These are phyloP conservation scores for Pycnomerus fuliginosus DNA, from an alignment of 2,888 invertebrate genomes.

Conservation along the genomic window DNA sequence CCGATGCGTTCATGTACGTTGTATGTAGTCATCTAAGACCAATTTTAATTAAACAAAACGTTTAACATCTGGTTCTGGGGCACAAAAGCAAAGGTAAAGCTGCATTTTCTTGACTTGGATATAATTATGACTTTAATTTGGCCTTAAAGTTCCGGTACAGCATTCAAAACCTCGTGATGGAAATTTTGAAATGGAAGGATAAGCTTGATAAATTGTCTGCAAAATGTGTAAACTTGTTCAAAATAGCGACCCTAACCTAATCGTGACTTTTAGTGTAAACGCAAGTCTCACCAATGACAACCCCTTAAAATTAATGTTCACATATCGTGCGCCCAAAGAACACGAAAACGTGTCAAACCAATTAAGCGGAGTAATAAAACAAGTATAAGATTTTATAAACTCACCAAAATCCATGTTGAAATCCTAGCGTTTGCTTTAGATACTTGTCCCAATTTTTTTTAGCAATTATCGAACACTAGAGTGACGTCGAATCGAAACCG, in stretches of 20 bases:
- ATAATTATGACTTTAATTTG: too few relatives aligned
- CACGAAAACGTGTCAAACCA: constrained; percentile 4
- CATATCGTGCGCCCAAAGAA: constrained; percentile 11
- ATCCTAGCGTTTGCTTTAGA: constrained; percentile 23
- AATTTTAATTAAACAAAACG: too few relatives aligned
- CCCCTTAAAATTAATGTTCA: constrained; percentile 10
- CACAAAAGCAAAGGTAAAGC: too few relatives aligned
- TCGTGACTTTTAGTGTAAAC: constrained; percentile 8
- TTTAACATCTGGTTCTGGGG: too few relatives aligned
- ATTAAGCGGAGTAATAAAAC: constrained; percentile 12
- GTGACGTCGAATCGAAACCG: constrained; percentile 16
- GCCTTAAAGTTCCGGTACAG: too few relatives aligned
- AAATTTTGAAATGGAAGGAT: too few relatives aligned
- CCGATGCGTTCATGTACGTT: too few relatives aligned
- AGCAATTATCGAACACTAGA: constrained; percentile 5
- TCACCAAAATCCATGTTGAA: constrained; percentile 30
- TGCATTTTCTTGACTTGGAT: too few relatives aligned
- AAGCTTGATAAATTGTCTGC: too few relatives aligned
- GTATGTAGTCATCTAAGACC: too few relatives aligned
- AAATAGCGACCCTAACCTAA: constrained; percentile 10
- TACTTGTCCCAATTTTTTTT: constrained; percentile 2
- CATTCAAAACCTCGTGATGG: too few relatives aligned
- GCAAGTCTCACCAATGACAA: constrained; percentile 5
- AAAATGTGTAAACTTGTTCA: too few relatives aligned
- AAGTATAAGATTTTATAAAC: constrained; percentile 23